phyloP scores from a whole-genome alignment of 2,888 invertebrate species.

The Saturnia japonica region DNA sequence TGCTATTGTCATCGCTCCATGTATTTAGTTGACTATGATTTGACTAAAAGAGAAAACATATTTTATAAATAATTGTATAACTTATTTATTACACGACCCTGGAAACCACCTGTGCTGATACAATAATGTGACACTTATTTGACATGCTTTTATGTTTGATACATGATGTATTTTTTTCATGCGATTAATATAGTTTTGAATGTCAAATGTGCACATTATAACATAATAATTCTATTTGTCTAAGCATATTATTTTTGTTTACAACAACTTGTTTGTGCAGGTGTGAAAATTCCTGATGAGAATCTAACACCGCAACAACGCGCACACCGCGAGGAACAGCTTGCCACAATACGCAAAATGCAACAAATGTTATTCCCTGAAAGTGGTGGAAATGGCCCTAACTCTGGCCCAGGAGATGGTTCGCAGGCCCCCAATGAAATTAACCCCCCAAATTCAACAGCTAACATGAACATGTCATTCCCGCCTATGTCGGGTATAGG shows the following conservation, averaged over 20 bases:
- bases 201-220: slow-evolving; percentile 1
- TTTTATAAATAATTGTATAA: slow-evolving; percentile 12
- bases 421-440: slow-evolving; percentile 63
- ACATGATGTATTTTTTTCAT: slow-evolving; percentile 8
- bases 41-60: slow-evolving; percentile 10
- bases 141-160: slow-evolving; percentile 7
- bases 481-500: slow-evolving; percentile 71
- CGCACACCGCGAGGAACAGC: slow-evolving; percentile 95
- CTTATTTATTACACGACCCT: slow-evolving; percentile 8
- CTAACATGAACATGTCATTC: slow-evolving; percentile 70
- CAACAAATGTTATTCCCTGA: slow-evolving; percentile 96
- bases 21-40: slow-evolving; percentile 6
- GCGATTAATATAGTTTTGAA: not conserved
- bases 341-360: slow-evolving; percentile 95
- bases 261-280: slow-evolving; percentile 49
- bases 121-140: slow-evolving; percentile 12
- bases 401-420: slow-evolving; percentile 57
- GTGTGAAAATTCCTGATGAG: slow-evolving; percentile 96
- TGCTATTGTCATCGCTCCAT: not conserved
- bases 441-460: slow-evolving; percentile 68
- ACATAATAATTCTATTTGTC: slow-evolving; percentile 5
- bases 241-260: slow-evolving; percentile 1
- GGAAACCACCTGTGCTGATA: slow-evolving; percentile 9
- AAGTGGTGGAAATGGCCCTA: slow-evolving; percentile 71
- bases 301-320: slow-evolving; percentile 97